A percentile compares a stretch with the other conserved stretches of the same genome.
Evolutionary conservation across 1,140 invertebrate genomes (phyloP).

Genomic region (Episyrphus balteatus): DNA sequence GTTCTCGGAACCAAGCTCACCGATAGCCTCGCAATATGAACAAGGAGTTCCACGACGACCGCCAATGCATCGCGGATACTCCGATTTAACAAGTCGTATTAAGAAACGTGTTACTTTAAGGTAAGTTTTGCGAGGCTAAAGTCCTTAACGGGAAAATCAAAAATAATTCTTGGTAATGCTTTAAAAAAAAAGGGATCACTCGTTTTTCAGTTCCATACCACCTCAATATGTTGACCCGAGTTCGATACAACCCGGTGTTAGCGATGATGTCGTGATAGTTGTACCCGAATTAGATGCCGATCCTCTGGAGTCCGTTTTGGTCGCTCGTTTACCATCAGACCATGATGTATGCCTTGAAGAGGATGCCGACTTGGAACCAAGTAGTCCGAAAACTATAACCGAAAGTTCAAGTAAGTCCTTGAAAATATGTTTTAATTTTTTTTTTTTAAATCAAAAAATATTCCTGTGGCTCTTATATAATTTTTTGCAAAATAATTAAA

Average conservation of each 20-base stretch:
- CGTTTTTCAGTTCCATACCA: slow-evolving; percentile 40
- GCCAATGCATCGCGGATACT: slow-evolving; percentile 63
- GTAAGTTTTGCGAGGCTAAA: slow-evolving; percentile 32
- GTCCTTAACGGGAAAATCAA: not conserved
- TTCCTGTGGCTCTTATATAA: too few species aligned
- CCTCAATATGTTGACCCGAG: slow-evolving; percentile 40
- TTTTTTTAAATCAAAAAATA: too few species aligned
- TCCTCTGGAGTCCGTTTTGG: slow-evolving; percentile 18
- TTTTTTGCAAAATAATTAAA: not conserved
- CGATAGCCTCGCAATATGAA: slow-evolving; percentile 32
- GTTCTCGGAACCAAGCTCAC: slow-evolving; percentile 68
- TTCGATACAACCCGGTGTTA: slow-evolving; percentile 33
- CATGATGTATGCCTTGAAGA: slow-evolving; percentile 5
- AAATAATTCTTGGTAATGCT: not conserved
- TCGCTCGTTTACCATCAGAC: slow-evolving; percentile 1
- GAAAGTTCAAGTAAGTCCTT: slow-evolving; percentile 40
- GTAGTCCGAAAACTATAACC: slow-evolving; percentile 34
- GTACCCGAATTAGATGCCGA: slow-evolving; percentile 43
- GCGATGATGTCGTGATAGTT: slow-evolving; percentile 49
- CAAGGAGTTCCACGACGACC: slow-evolving; percentile 18
- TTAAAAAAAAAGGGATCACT: not conserved
- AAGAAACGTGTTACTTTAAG: slow-evolving; percentile 75
- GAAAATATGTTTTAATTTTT: not conserved
- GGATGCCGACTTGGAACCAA: slow-evolving; percentile 6
- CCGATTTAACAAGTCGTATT: slow-evolving; percentile 68